A percentile compares a stretch with the other conserved stretches of the same genome.
Evolutionary conservation across 2,797 vertebrate species (phyloP).

Genomic region (Poecilia picta): DNA sequence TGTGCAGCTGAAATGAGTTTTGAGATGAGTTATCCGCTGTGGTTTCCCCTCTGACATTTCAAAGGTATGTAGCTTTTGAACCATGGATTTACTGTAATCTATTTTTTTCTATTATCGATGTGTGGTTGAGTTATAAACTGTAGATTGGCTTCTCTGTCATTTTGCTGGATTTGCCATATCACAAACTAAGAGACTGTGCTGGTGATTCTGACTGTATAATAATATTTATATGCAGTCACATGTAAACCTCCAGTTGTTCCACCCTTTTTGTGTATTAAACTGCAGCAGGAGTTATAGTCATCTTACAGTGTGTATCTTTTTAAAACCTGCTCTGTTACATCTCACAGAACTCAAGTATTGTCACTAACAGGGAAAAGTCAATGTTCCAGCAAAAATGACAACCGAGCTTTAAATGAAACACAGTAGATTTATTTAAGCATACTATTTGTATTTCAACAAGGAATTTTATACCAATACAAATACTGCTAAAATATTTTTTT

Average conservation of each 20-base stretch:
- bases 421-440: background rate
- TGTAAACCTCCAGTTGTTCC: constrained; percentile 59
- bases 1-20: constrained; percentile 81
- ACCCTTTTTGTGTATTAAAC: constrained; percentile 42
- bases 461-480: background rate
- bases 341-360: constrained; percentile 11
- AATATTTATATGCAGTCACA: constrained; percentile 69
- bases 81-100: constrained; percentile 82
- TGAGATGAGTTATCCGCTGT: constrained; percentile 79
- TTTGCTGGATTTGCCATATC: constrained; percentile 63
- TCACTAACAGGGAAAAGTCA: constrained; percentile 34
- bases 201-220: constrained; percentile 61
- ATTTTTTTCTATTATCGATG: constrained; percentile 79
- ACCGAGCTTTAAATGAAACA: background rate
- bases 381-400: constrained; percentile 32
- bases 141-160: constrained; percentile 76
- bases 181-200: constrained; percentile 60
- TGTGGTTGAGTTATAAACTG: constrained; percentile 82
- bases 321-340: background rate
- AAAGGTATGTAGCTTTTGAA: constrained; percentile 79
- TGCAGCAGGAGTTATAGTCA: constrained; percentile 37
- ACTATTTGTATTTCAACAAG: constrained; percentile 4
- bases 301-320: constrained; percentile 40
- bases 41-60: constrained; percentile 83
- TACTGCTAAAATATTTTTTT: background rate